Base-by-base conservation (phyloP, 2,113 vertebrate genomes). In the Podarcis raffonei region DNA sequence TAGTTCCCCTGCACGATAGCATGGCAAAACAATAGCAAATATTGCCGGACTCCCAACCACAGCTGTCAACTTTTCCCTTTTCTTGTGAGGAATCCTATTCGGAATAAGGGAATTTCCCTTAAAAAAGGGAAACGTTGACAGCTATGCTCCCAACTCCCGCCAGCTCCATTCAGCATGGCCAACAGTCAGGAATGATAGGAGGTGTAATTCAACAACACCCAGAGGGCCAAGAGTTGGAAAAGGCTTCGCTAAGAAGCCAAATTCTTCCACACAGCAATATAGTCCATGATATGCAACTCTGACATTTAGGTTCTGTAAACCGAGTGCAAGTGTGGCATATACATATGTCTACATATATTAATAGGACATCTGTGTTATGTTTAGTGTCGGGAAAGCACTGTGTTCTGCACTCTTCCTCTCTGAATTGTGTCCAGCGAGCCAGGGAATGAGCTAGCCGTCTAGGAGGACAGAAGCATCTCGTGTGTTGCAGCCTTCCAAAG, bases 401-500 rank as follows among this genome's bases (percentile, higher is more conserved):
- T 69, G 25, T 23, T 6, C 12, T 77, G 69, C 35, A 57, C 48
- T 22, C 37, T 20, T 35, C 27, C 71, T 65, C 71, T 76, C 53
- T 35, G 18, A 11, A n/a, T 39, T 27, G 69, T 77, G 37, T 27
- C 13, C 57, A 0, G 7, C 32, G 69, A 88, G 37, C 42, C 86
- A 90, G 25, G n/a, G 89, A 72, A 89, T 79, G 20, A 83, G 80
- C 59, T 71, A 82, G 25, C 78, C n/a, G 39, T 78, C 62, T 2
- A 39, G 42, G 80, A 86, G 30, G 57, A 87, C 79, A 88, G 68
- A 89, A 80, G 59, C 76, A 75, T 89, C 82, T 89, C 71, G 39
- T 90, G 76, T 80, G 35, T 59, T 87, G 65, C 65, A 88, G 76
- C 72, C 83, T 59, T 66, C 88, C 74, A 93, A 75, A 13, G 78